phyloP scores from a whole-genome alignment of 2,888 invertebrate genomes.

The Sarcophaga subvicina region DNA sequence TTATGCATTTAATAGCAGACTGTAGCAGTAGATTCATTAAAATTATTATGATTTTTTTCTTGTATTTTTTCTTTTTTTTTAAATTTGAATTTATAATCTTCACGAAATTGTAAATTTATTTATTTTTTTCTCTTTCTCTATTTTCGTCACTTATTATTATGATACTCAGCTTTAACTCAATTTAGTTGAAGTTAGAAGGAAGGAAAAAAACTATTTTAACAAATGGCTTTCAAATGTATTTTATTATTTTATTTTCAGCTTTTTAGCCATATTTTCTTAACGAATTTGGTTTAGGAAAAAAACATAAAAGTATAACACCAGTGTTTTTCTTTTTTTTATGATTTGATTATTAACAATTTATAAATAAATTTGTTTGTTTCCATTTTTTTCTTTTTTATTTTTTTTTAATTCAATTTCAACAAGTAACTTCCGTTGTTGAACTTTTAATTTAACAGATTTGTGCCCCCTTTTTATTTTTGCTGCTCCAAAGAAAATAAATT shows the following conservation, averaged over 20 bases:
- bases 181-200: constrained; percentile 25
- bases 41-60: constrained; percentile 13
- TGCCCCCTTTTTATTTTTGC: constrained; percentile 22
- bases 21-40: constrained; percentile 29
- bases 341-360: constrained; percentile 28
- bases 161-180: constrained; percentile 27
- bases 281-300: background rate
- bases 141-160: constrained; percentile 24
- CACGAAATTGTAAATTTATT: constrained; percentile 41
- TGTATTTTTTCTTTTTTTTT: background rate
- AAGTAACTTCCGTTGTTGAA: constrained; percentile 68
- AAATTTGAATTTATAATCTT: constrained; percentile 55
- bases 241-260: constrained; percentile 10
- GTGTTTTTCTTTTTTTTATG: constrained; percentile 23
- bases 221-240: background rate
- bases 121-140: background rate
- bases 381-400: background rate
- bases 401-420: constrained; percentile 56
- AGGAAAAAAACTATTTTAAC: constrained; percentile 2
- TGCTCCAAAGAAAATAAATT: constrained; percentile 59
- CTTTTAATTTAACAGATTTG: constrained; percentile 33
- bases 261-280: background rate
- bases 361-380: background rate
- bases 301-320: background rate
- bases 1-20: constrained; percentile 22